These are phyloP conservation scores for Temnothorax unifasciatus DNA, from an alignment of 2,888 invertebrate species.

Conservation along the genomic window DNA sequence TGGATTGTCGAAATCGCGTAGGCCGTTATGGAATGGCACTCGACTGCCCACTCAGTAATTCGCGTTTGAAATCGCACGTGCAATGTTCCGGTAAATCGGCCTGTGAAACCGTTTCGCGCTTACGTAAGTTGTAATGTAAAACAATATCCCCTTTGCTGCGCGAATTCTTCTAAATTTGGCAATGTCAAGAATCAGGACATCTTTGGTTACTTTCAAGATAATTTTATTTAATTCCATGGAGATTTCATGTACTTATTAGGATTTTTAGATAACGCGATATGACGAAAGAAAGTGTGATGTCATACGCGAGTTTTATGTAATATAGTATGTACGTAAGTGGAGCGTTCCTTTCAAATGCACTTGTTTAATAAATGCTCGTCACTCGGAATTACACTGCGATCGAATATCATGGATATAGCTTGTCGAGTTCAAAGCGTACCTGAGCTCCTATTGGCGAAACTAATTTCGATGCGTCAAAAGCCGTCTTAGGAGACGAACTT, in stretches of 20 bases:
- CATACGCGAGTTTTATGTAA: slow-evolving; percentile 6
- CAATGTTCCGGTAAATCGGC: slow-evolving; percentile 35
- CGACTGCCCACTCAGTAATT: slow-evolving; percentile 70
- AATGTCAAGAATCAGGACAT: neutral
- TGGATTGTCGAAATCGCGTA: slow-evolving; percentile 78
- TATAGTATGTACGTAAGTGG: slow-evolving; percentile 4
- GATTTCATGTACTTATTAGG: neutral
- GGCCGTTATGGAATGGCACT: slow-evolving; percentile 80
- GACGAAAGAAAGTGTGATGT: slow-evolving; percentile 20
- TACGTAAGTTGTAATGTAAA: slow-evolving; percentile 11
- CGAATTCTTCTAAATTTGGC: neutral
- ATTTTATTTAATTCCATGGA: neutral
- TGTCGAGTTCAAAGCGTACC: neutral
- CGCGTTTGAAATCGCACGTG: slow-evolving; percentile 45
- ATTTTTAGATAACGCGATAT: neutral
- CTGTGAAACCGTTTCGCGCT: neutral
- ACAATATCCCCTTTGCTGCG: neutral
- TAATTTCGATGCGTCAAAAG: neutral
- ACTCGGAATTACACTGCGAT: slow-evolving; percentile 4
- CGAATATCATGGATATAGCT: neutral
- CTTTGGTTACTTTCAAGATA: neutral
- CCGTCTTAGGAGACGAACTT: neutral
- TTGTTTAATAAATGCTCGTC: neutral
- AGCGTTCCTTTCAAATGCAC: slow-evolving; percentile 14
- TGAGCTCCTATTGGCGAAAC: neutral